Evolutionary conservation across 2,888 invertebrate genomes (phyloP), one percentile per base, ranked within the genome.

Genomic region (Aethes cnicana): DNA sequence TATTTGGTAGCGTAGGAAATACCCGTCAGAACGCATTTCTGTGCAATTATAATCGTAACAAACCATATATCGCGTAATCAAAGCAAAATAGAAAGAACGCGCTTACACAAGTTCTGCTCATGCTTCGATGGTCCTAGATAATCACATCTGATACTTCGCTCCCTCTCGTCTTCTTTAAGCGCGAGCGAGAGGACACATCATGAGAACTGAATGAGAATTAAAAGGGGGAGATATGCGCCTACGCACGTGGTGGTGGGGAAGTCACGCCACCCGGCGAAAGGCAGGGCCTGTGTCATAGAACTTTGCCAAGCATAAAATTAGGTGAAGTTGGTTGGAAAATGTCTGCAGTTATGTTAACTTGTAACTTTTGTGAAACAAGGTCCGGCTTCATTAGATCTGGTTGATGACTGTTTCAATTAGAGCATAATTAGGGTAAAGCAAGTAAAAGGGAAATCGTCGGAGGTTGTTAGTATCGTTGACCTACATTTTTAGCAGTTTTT

Each of bases 201-300:
- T 44, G 30, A 37, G 30, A 48, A 23, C 4, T 37, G 25, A 52
- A 33, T 46, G 52, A 46, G 33, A 46, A 35, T 26, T 26, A 12
- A 28, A 20, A 12, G 41, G 37, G 50, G 44, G 49, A 37, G 39
- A 33, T 43, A 54, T 58, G 59, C 54, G 56, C 44, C 4, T 20
- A 54, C 54, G 53, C 55, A 37, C 28, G 35, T 54, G 57, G 35
- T 54, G 57, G 59, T 39, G 60, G 63, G 66, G 65, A 41, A 23
- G 61, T 53, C 61, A 55, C 62, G 63, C 63, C 68, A 66, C 61
- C 58, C 54, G 62, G 64, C 58, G 66, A 66, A 63, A 65, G 60
- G 62, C 57, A 52, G 30, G 16, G 20, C 33, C 48, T 42, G 43
- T 41, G 25, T n/a, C 43, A n/a, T n/a, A n/a, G n/a, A n/a, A n/a